A percentile compares a stretch with the other conserved stretches of the same genome.
These are phyloP conservation scores for Burhinus bistriatus DNA, from an alignment of 2,113 vertebrate species.

Conservation along the genomic window DNA sequence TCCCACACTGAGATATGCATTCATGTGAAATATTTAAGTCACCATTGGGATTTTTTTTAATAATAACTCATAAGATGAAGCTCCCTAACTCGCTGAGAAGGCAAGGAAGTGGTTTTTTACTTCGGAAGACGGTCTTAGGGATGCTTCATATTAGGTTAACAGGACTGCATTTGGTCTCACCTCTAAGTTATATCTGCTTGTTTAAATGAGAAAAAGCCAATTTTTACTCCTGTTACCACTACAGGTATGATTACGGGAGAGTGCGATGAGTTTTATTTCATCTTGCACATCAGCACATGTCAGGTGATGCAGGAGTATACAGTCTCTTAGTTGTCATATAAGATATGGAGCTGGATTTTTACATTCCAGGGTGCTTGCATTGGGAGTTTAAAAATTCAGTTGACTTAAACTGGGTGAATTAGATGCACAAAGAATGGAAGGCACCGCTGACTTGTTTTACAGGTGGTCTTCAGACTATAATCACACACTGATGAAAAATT, in stretches of 20 bases:
- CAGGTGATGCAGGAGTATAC: not conserved
- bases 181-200: not conserved
- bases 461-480: not conserved
- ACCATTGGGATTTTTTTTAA: not conserved
- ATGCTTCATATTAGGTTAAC: not conserved
- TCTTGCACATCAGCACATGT: not conserved
- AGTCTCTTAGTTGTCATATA: not conserved
- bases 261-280: not conserved
- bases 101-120: not conserved
- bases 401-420: not conserved
- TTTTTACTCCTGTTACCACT: not conserved
- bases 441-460: not conserved
- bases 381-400: not conserved
- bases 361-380: not conserved
- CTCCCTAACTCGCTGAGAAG: not conserved
- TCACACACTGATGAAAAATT: not conserved
- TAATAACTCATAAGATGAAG: not conserved
- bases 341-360: not conserved
- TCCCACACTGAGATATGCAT: not conserved
- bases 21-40: not conserved
- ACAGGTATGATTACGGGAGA: not conserved
- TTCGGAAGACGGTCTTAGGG: not conserved
- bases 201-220: not conserved
- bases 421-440: not conserved
- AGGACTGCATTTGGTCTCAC: not conserved